Conservation (phyloP, 1,140 invertebrate genomes). For the Diabrotica undecimpunctata region DNA sequence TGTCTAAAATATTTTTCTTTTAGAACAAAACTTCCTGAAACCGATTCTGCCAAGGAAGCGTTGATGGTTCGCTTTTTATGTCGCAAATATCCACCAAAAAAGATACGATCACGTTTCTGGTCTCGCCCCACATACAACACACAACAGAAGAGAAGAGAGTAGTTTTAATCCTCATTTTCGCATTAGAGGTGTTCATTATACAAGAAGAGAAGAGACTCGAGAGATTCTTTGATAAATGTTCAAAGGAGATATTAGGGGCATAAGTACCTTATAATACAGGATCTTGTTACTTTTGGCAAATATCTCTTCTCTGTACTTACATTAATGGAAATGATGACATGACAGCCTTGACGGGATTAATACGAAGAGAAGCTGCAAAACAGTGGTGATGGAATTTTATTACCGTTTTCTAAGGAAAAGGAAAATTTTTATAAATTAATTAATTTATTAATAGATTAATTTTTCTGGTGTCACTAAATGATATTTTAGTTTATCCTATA, state of each 20-base stretch:
- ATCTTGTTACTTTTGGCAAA: constrained; percentile 31
- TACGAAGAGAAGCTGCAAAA: not conserved
- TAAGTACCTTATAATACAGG: constrained; percentile 34
- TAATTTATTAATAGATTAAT: no score
- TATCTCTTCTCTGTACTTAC: constrained; percentile 5
- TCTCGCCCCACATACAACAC: not conserved
- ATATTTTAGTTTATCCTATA: no score
- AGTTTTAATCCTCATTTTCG: constrained; percentile 27
- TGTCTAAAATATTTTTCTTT: no score
- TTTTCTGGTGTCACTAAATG: no score
- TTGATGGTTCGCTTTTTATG: not conserved
- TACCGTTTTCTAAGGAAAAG: no score
- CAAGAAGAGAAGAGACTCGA: constrained; percentile 20
- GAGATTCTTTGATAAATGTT: constrained; percentile 37
- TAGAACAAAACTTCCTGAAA: no score
- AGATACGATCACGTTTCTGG: constrained; percentile 15
- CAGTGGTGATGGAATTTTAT: no score
- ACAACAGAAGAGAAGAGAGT: not conserved
- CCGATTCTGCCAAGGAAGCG: not conserved
- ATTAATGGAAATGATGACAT: constrained; percentile 4
- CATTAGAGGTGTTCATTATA: constrained; percentile 34
- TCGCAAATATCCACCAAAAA: not conserved
- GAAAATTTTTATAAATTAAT: no score
- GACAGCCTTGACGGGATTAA: not conserved
- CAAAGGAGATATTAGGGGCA: constrained; percentile 36